These are phyloP conservation scores for Athalia rosae DNA, from an alignment of 2,888 invertebrate genomes.

Conservation along the genomic window DNA sequence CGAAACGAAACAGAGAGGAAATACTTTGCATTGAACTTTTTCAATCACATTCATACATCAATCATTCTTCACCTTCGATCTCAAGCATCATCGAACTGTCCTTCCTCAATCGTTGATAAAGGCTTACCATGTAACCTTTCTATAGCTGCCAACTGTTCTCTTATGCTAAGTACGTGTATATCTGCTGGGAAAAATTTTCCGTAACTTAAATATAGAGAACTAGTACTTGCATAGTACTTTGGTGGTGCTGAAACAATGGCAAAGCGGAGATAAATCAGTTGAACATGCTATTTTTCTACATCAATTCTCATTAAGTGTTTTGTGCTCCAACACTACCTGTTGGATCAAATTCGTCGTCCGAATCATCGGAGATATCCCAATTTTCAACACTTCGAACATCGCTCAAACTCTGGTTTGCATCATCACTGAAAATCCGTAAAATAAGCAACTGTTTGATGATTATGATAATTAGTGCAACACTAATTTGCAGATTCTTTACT, in stretches of 20 bases:
- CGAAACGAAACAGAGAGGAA: too few relatives aligned
- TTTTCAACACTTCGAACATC: conserved; percentile 51
- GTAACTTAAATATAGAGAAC: conserved; percentile 15
- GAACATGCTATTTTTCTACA: background rate
- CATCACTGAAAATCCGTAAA: background rate
- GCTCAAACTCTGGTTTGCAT: background rate
- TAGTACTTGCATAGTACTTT: background rate
- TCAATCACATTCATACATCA: background rate
- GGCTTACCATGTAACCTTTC: conserved; percentile 39
- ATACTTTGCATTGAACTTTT: background rate
- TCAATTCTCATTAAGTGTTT: background rate
- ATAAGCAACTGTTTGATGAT: too few relatives aligned
- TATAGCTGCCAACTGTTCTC: conserved; percentile 48
- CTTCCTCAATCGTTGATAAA: conserved; percentile 50
- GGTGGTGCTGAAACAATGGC: conserved; percentile 24
- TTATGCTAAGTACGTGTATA: conserved; percentile 49
- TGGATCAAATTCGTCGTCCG: conserved; percentile 60
- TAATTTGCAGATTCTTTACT: background rate
- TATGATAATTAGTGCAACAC: background rate
- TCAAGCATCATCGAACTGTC: conserved; percentile 61
- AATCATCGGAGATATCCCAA: conserved; percentile 63
- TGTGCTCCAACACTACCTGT: conserved; percentile 48
- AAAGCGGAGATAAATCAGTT: background rate
- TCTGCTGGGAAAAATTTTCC: conserved; percentile 57
- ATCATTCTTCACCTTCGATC: background rate